Conservation (phyloP, 2,113 vertebrate species). For the Ciconia boyciana region DNA sequence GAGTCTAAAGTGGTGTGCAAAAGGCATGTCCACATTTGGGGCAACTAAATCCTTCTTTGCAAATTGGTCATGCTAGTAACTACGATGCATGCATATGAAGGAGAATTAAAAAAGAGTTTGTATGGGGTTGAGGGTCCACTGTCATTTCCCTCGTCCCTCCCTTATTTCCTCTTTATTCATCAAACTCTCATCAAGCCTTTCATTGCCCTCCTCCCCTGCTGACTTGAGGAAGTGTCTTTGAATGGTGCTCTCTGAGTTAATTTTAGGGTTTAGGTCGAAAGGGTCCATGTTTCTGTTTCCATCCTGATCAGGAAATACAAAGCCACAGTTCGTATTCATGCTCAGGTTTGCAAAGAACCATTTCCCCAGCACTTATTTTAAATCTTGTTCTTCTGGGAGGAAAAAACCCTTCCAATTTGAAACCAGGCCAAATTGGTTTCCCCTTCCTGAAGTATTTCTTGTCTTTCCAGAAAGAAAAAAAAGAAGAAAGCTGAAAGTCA, state of each 20-base stretch:
- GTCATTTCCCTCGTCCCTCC: not conserved
- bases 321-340: not conserved
- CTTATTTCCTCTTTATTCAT: slow-evolving; percentile 52
- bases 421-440: slow-evolving; percentile 40
- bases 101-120: not conserved
- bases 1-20: not conserved
- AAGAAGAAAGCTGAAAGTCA: not conserved
- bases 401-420: not conserved
- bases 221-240: slow-evolving; percentile 56
- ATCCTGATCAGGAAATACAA: slow-evolving; percentile 41
- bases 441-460: slow-evolving; percentile 20
- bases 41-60: not conserved
- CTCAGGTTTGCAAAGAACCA: not conserved
- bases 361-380: slow-evolving; percentile 24
- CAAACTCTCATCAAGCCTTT: slow-evolving; percentile 28
- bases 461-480: not conserved
- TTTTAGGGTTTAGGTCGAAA: slow-evolving; percentile 48
- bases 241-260: slow-evolving; percentile 44
- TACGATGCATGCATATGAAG: not conserved
- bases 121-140: not conserved
- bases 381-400: slow-evolving; percentile 29
- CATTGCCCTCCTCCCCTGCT: slow-evolving; percentile 24
- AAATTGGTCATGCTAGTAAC: not conserved
- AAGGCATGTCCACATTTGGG: not conserved
- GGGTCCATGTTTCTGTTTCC: slow-evolving; percentile 6